A percentile compares a stretch with the other conserved stretches of the same genome.
Evolutionary conservation across 2,888 invertebrate genomes (phyloP).

Genomic region (Sericinus montela): DNA sequence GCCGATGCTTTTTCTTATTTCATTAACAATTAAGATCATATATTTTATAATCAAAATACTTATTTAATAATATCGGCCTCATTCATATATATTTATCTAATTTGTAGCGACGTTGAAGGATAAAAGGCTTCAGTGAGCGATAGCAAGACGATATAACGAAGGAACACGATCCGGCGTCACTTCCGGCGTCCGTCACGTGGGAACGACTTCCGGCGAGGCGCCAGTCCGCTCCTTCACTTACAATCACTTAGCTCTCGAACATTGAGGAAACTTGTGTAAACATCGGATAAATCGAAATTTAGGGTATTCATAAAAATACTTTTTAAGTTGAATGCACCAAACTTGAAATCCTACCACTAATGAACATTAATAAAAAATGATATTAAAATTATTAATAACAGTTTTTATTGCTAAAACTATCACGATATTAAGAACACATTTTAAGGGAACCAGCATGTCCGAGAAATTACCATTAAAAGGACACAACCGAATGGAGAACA

Average conservation of each 20-base stretch:
- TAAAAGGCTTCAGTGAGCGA: slow-evolving; percentile 46
- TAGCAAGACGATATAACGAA: slow-evolving; percentile 59
- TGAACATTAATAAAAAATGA: too few species aligned
- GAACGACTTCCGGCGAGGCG: slow-evolving; percentile 74
- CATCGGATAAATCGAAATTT: slow-evolving; percentile 20
- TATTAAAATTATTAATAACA: too few species aligned
- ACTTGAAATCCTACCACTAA: too few species aligned
- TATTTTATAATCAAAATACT: too few species aligned
- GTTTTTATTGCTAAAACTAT: too few species aligned
- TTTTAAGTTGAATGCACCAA: too few species aligned
- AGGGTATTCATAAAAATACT: slow-evolving; percentile 2
- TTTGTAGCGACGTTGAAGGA: slow-evolving; percentile 26
- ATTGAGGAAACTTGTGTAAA: slow-evolving; percentile 39
- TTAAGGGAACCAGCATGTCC: too few species aligned
- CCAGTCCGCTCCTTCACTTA: slow-evolving; percentile 66
- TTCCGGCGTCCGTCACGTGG: slow-evolving; percentile 74
- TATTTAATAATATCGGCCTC: background rate
- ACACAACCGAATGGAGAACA: too few species aligned
- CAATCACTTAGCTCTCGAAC: slow-evolving; percentile 71
- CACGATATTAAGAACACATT: too few species aligned
- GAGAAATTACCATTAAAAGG: too few species aligned
- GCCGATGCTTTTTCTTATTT: too few species aligned
- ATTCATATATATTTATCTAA: background rate
- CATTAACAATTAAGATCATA: too few species aligned
- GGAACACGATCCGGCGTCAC: slow-evolving; percentile 69